phyloP scores from a whole-genome alignment of 2,113 vertebrate species.

The Dendrocopos noguchii region DNA sequence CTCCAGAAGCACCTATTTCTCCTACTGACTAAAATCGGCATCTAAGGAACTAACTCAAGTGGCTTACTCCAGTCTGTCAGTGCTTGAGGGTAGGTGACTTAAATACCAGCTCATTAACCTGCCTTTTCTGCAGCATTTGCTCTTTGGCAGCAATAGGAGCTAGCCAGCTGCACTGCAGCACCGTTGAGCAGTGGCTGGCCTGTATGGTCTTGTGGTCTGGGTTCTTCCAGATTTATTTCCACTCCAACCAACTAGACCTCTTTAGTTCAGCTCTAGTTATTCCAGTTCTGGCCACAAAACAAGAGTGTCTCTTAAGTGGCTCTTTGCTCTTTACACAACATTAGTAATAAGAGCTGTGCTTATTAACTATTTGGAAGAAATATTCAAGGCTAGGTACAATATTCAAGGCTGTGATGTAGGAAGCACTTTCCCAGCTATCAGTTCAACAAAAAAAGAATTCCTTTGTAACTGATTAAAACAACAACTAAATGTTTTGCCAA shows the following conservation, averaged over 20 bases:
- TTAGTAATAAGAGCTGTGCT: background rate
- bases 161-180: background rate
- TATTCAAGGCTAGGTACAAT: background rate
- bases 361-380: background rate
- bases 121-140: background rate
- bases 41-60: background rate
- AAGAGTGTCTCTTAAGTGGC: background rate
- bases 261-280: conserved; percentile 11
- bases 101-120: background rate
- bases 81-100: background rate
- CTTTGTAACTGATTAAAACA: background rate
- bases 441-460: background rate
- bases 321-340: background rate
- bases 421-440: background rate
- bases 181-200: background rate
- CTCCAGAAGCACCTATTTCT: background rate
- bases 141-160: background rate
- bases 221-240: conserved; percentile 11
- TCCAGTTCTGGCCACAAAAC: background rate
- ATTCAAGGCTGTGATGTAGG: background rate
- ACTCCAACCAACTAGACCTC: background rate
- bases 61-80: background rate
- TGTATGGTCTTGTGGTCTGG: background rate
- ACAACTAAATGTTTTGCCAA: background rate
- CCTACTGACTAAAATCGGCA: background rate